phyloP scores from a whole-genome alignment of 2,113 vertebrate species.

The Delphinus delphis region DNA sequence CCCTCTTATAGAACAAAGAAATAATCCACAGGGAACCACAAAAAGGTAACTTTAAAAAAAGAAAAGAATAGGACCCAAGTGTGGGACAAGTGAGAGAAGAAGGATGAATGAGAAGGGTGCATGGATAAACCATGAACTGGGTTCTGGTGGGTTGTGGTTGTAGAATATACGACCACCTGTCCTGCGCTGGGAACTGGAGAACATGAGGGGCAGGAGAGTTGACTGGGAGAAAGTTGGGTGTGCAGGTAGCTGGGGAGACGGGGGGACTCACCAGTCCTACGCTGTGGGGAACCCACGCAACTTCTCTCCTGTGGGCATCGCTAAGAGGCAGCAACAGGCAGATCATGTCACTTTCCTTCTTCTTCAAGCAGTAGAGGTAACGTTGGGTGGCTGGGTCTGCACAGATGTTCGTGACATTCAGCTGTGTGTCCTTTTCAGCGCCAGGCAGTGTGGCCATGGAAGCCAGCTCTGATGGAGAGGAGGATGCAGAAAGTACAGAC shows the following conservation, averaged over 20 bases:
- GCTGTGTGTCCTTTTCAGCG: slow-evolving; percentile 44
- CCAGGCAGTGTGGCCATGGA: slow-evolving; percentile 86
- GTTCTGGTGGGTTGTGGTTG: not conserved
- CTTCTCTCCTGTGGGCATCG: accelerated
- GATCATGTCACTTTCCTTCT: not conserved
- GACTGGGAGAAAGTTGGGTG: not conserved
- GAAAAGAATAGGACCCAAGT: not conserved
- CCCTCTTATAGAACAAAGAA: not conserved
- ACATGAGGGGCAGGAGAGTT: accelerated
- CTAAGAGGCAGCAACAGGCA: not conserved
- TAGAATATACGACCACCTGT: accelerated
- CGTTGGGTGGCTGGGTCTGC: accelerated
- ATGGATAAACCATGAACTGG: accelerated
- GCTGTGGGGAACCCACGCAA: not conserved
- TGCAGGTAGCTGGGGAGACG: not conserved
- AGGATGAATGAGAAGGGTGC: not conserved
- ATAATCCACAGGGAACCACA: not conserved
- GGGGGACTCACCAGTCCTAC: accelerated
- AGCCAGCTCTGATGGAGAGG: slow-evolving; percentile 88
- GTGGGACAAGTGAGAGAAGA: not conserved
- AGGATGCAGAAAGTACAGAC: slow-evolving; percentile 91
- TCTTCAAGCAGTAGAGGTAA: not conserved
- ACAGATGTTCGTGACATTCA: accelerated
- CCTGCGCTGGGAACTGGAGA: not conserved
- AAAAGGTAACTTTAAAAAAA: not conserved